Evolutionary conservation across 2,888 invertebrate genomes (phyloP), one percentile per base, ranked within the genome.

Genomic region (Cryptosula pallasiana): DNA sequence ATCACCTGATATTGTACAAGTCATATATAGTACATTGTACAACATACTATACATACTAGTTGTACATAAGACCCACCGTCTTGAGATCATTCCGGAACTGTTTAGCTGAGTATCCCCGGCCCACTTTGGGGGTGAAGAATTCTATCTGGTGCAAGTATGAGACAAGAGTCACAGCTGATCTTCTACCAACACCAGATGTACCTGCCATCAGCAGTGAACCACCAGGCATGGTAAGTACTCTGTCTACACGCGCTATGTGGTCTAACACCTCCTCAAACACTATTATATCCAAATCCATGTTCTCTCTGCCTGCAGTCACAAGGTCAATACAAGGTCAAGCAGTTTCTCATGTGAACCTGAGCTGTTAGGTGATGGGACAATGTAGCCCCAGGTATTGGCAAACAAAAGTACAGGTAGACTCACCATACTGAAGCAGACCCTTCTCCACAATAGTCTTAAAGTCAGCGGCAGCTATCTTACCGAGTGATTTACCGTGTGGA

Each of bases 61-160:
- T n/a, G n/a, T n/a, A n/a, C n/a, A n/a, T n/a, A n/a, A n/a, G n/a
- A 79, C 85, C 84, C 83, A 92, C 92, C 79, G 88, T 87, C 88
- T 93, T 94, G 69, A 95, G 85, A 75, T 92, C 92, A 76, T 88
- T 89, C 79, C 90, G 90, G 84, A 95, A 93, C 73, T 92, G 88
- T 73, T 88, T 87, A 58, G 89, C 75, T 0, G 83, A 83, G 78
- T 91, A 91, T 23, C 86, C 86, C 32, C 87, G 82, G 0, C 87
- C 86, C 55, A 90, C 87, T 78, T 89, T 86, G 0, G 88, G 87
- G 1, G 87, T 83, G 76, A 87, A 81, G 20, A 88, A 75, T 63
- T 89, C 88, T 71, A 92, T 90, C 71, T 90, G 88, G 76, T 91
- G 89, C 80, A 92, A 87, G 71, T 91, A 89, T 9, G 92, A 90